Conservation (phyloP, 2,888 invertebrate genomes). For the Herminia tarsipennalis region DNA sequence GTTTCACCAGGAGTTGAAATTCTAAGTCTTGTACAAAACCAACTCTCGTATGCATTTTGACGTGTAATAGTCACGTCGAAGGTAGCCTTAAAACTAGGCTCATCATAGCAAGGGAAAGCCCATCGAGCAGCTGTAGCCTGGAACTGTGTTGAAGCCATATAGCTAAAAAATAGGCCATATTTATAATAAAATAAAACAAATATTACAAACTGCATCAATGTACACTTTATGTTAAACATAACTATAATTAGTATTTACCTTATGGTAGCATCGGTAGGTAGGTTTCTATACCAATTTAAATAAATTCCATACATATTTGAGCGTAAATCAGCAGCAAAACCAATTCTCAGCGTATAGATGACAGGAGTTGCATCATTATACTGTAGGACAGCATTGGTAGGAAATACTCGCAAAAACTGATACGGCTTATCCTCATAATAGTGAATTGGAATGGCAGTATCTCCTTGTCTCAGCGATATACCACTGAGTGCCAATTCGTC, state of each 20-base stretch:
- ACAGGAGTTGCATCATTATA: background rate
- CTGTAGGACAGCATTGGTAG: background rate
- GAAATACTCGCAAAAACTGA: background rate
- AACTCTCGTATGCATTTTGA: conserved; percentile 73
- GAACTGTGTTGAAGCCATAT: conserved; percentile 89
- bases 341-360: background rate
- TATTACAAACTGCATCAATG: background rate
- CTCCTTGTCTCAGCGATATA: background rate
- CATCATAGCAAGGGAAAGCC: conserved; percentile 93
- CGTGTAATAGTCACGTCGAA: conserved; percentile 89
- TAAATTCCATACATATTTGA: conserved; percentile 2
- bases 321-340: background rate
- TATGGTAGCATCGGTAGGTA: background rate
- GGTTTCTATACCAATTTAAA: conserved; percentile 1
- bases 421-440: background rate
- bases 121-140: conserved; percentile 88
- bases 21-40: conserved; percentile 86
- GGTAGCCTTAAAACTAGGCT: conserved; percentile 92
- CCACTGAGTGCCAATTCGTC: background rate
- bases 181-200: background rate
- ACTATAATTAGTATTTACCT: background rate
- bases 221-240: background rate
- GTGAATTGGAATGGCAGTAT: background rate
- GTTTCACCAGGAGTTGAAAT: conserved; percentile 25
- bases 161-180: conserved; percentile 55